A percentile compares a stretch with the other conserved stretches of the same genome.
Conservation (phyloP, 2,113 vertebrate species). For the Hippocampus zosterae region DNA sequence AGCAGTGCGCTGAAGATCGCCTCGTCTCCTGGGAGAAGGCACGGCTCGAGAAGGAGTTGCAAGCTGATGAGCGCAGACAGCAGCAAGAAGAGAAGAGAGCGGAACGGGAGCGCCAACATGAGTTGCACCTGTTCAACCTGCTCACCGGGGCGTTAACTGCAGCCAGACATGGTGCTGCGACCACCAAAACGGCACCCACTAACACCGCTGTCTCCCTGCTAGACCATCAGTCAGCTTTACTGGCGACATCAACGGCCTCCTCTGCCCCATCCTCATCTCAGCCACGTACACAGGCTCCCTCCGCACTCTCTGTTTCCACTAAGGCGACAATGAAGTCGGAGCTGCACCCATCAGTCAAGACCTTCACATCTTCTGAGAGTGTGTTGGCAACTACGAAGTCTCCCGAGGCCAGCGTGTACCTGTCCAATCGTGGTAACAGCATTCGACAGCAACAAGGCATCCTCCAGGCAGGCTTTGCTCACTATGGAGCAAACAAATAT, state of each 20-base stretch:
- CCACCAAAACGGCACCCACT: not conserved
- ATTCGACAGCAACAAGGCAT: slow-evolving; percentile 63
- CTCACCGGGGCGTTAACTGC: slow-evolving; percentile 64
- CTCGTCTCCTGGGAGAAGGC: slow-evolving; percentile 76
- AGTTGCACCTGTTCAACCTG: slow-evolving; percentile 77
- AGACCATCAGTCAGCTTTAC: slow-evolving; percentile 23
- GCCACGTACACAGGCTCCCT: slow-evolving; percentile 17
- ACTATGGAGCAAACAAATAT: slow-evolving; percentile 75
- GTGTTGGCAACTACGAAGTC: slow-evolving; percentile 18
- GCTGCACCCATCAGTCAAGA: slow-evolving; percentile 10
- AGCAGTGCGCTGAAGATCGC: slow-evolving; percentile 75
- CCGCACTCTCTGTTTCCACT: slow-evolving; percentile 4
- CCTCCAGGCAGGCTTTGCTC: slow-evolving; percentile 72
- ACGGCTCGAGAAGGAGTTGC: slow-evolving; percentile 70
- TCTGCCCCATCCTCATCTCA: slow-evolving; percentile 26
- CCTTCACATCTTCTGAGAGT: slow-evolving; percentile 25
- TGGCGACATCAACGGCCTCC: slow-evolving; percentile 9
- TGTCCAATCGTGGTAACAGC: slow-evolving; percentile 79
- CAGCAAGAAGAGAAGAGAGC: slow-evolving; percentile 76
- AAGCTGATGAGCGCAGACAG: slow-evolving; percentile 76
- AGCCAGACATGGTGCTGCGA: slow-evolving; percentile 34
- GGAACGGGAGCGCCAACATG: slow-evolving; percentile 75
- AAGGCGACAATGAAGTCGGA: slow-evolving; percentile 16
- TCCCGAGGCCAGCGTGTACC: slow-evolving; percentile 56
- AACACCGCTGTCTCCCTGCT: slow-evolving; percentile 20